Base-by-base conservation (phyloP, 92 coral and sea anemone species). In the Porites lobata region DNA sequence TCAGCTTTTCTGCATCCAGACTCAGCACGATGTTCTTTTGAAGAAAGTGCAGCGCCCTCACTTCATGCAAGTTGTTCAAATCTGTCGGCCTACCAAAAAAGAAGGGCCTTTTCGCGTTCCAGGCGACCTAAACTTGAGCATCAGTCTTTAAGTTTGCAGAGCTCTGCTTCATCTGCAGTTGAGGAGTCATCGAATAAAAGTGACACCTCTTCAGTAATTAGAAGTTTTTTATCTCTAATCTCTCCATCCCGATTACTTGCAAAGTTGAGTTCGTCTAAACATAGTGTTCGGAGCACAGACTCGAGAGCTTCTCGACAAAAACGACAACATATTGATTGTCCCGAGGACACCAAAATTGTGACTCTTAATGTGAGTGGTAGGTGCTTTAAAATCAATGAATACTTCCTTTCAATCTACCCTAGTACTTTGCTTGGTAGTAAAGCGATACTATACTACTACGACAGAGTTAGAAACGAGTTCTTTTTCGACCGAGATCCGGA, bases 401-500 rank as follows among this genome's bases (percentile, higher is more conserved):
- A 85, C 13, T 95, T 95, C 65, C 94, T 94, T 18, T 70, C 95
- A 1, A 85, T 88, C 47, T 89, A 95, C 69, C 98, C 98, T 18
- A 92, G 86, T 56, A 95, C 98, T 4, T 75, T 95, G 50, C 92
- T 95, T 0, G 98, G 98, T 3, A 87, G 90, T 76, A 75, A 86
- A 3, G 92, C 76, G 15, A 87, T 86, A 50, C 86, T 69, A 38
- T 53, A 21, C 26, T 95, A 71, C 59, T 95, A 91, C 87, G 96
- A 95, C 54, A 21, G 59, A 21, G 21, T 47, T 21, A 91, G 76
- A 18, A 72, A 79, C 9, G 98, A 95, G 65, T 95, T 77, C 76
- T 95, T 95, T 68, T 95, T 95, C 56, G 98, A 95, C 75, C 93
- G 95, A 20, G 98, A 95, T 26, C 98, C 98, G 1, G 98, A 95